phyloP scores from a whole-genome alignment of 2,113 vertebrate genomes.

The Furnarius figulus region DNA sequence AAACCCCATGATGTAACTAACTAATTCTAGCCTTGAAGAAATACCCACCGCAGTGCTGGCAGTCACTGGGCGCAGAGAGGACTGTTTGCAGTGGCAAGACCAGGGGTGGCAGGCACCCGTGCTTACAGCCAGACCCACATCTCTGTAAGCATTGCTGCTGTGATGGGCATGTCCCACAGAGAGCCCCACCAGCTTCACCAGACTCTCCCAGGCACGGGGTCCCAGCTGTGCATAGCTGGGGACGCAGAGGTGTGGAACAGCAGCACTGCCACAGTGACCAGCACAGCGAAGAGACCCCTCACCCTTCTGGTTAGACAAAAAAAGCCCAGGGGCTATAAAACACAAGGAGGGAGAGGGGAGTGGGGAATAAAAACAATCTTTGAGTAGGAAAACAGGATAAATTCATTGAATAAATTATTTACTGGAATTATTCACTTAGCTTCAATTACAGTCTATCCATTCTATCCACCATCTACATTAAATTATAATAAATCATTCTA shows the following conservation, averaged over 20 bases:
- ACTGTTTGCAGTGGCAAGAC: not conserved
- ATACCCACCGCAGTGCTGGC: not conserved
- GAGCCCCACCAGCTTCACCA: not conserved
- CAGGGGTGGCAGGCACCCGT: rapidly evolving
- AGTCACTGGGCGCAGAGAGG: not conserved
- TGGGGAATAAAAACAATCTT: not conserved
- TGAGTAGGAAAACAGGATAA: conserved; percentile 30
- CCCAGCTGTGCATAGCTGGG: not conserved
- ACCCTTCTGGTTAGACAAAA: not conserved
- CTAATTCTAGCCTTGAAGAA: not conserved
- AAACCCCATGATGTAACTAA: rapidly evolving
- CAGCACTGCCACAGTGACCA: not conserved
- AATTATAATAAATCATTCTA: conserved; percentile 57
- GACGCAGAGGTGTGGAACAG: rapidly evolving
- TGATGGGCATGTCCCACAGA: not conserved
- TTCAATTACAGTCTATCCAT: conserved; percentile 58
- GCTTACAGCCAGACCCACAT: not conserved
- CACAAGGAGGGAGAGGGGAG: not conserved
- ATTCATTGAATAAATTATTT: conserved; percentile 65
- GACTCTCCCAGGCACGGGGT: too few relatives aligned
- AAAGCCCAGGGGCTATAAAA: not conserved
- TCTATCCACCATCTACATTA: conserved; percentile 51
- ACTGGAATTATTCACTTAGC: conserved; percentile 64
- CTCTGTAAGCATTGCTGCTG: not conserved
- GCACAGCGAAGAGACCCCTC: not conserved